phyloP scores from a whole-genome alignment of 2,888 invertebrate species.

The Mycogona germanica region DNA sequence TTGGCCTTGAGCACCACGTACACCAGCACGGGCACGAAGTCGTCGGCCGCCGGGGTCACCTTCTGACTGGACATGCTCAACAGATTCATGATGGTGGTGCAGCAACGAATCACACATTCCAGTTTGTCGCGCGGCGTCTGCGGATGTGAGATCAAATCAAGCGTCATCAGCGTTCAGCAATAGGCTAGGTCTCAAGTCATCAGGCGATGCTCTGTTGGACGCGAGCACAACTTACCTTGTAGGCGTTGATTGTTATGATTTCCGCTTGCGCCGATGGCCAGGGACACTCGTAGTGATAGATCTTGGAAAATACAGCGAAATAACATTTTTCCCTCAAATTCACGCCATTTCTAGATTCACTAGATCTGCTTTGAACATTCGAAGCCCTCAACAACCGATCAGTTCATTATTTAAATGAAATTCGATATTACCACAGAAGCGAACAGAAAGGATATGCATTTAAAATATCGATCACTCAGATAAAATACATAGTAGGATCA shows the following conservation, averaged over 20 bases:
- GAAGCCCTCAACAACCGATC: too few relatives aligned
- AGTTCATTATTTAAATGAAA: too few relatives aligned
- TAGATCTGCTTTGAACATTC: too few relatives aligned
- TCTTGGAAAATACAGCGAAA: constrained; percentile 29
- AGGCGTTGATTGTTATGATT: constrained; percentile 74
- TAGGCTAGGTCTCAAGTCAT: not conserved
- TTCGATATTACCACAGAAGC: too few relatives aligned
- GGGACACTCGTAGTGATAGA: constrained; percentile 80
- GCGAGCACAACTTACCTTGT: constrained; percentile 42
- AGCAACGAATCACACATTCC: constrained; percentile 70
- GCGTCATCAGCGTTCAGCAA: not conserved
- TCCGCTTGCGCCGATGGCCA: constrained; percentile 92
- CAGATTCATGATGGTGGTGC: constrained; percentile 86
- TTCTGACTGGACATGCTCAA: constrained; percentile 57
- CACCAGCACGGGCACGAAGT: constrained; percentile 90
- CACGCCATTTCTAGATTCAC: not conserved
- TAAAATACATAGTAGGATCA: too few relatives aligned
- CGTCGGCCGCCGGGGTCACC: constrained; percentile 79
- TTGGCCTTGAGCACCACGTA: constrained; percentile 95
- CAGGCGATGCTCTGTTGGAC: not conserved
- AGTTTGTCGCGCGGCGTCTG: constrained; percentile 74
- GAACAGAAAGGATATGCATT: too few relatives aligned
- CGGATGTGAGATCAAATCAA: constrained; percentile 10
- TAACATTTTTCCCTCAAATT: not conserved
- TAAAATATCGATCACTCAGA: too few relatives aligned